These are phyloP conservation scores for Pteronura brasiliensis DNA, from an alignment of 2,113 vertebrate species.

Conservation along the genomic window DNA sequence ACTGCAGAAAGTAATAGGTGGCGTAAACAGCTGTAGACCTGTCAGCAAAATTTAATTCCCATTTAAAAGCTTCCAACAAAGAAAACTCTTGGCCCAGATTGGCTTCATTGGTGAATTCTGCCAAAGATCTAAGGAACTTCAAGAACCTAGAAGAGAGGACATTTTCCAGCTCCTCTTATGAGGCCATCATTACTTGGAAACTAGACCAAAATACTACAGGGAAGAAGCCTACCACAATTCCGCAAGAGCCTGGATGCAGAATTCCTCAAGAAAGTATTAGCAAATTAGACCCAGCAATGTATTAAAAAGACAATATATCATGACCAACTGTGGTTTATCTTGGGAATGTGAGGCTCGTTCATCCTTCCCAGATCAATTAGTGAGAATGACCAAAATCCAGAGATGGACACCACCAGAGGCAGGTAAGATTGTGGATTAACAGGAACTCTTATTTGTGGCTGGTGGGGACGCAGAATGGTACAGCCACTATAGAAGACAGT, in stretches of 20 bases:
- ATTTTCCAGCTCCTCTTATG: neutral
- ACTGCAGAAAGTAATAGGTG: neutral
- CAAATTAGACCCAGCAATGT: neutral
- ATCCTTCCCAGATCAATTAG: neutral
- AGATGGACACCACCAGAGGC: rapidly evolving
- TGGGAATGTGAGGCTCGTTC: neutral
- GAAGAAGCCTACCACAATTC: neutral
- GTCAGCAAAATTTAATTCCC: neutral
- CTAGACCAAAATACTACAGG: neutral
- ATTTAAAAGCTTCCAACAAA: neutral
- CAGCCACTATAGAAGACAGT: neutral
- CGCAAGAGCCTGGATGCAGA: neutral
- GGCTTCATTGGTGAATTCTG: neutral
- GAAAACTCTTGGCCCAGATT: neutral
- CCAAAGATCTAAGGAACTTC: neutral
- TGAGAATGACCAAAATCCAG: neutral
- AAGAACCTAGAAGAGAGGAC: neutral
- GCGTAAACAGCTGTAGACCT: neutral
- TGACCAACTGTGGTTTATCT: neutral
- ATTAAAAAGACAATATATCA: neutral
- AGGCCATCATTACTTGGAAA: neutral
- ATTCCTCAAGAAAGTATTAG: neutral
- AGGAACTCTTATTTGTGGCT: neutral
- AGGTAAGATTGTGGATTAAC: rapidly evolving
- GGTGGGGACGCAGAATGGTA: neutral